Evolutionary conservation across 2,797 vertebrate species (phyloP), one percentile per base, ranked within the genome.

Genomic region (Pelochelys cantorii): DNA sequence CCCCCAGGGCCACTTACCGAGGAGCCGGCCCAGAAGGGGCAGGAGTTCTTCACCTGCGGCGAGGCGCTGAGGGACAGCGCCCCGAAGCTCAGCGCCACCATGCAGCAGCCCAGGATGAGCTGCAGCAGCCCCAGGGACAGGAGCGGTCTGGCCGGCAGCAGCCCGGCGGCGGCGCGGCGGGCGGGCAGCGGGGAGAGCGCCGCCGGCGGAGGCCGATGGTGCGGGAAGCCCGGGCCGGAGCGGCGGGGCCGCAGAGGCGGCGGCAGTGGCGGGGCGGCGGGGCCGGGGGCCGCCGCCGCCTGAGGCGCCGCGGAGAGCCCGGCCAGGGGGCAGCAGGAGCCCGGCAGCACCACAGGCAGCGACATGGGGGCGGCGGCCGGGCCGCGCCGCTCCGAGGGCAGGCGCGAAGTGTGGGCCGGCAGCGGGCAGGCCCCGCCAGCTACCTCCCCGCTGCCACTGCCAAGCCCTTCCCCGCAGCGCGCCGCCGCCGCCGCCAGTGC

Each of bases 11-110:
- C 55, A 98, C 99, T 99, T 95, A 99, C 99, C 97, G 98, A 98
- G 78, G 98, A 98, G 56, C 99, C 98, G 4, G 98, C 98, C 98
- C 99, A 99, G 88, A 99, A 98, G 25, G 98, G 98, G 89, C 98
- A 99, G 1, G 98, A 98, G 94, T 98, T 98, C 95, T 98, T 97
- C 96, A 99, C 97, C 85, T 98, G 98, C 27, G 98, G 94, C 48
- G 97, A 95, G 23, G 98, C 98, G 95, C 97, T 98, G 94, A 99
- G 98, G 42, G 98, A 98, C 83, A 98, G 97, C 60, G 98, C 98
- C 93, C 98, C 98, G 55, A 98, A 99, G 89, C 98, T 98, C 90
- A 99, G 97, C 29, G 98, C 98, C 97, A 99, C 98, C 98, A 98
- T 98, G 89, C 98, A 98, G 96, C 98, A 98, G 65, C 99, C 99